Evolutionary conservation across 2,888 invertebrate genomes (phyloP), one percentile per base, ranked within the genome.

Genomic region (Cylindroiulus punctatus): DNA sequence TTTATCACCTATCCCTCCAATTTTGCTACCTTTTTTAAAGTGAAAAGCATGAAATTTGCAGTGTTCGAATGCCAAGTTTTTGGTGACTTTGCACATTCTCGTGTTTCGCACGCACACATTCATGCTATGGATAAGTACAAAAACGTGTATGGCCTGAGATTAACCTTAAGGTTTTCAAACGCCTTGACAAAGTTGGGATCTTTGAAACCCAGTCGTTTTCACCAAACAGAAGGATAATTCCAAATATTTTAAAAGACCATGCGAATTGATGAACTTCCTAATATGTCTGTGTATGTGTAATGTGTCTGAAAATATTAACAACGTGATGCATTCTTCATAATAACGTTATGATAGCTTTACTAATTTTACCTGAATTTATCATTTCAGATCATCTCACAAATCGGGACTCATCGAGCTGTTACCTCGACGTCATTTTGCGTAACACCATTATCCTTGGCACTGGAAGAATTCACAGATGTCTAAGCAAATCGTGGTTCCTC

Each of bases 381-480:
- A 65, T 65, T 65, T 26, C 65, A 65, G 65, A 65, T 65, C 65
- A 0, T 10, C 17, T n/a, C 19, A 19, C 17, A 52, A 19, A n/a
- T 52, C 10, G 52, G 52, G n/a, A 52, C 17, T 19, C 17, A 65
- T 26, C 65, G 10, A 10, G 36, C 81, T 10, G 26, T 82, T 22
- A 19, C 76, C 40, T 36, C 36, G 5, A 57, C 5, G 8, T 36
- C 22, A 14, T 10, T 17, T 57, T 81, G n/a, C 47, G 65, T 12
- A 42, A n/a, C 87, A 81, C 88, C 88, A 84, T 88, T 88, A 87
- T 92, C 91, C 93, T 93, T 93, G 93, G 93, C 93, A 93, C 93
- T 93, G 93, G 93, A 93, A 93, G 93, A 93, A 93, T 93, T 93
- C 93, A 93, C 93, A 93, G 93, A 93, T 93, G 91, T 90, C 90